Percentiles rank a stretch among this genome's conserved stretches.
phyloP scores from a whole-genome alignment of 2,888 invertebrate genomes.

The Drosophila ezoana region DNA sequence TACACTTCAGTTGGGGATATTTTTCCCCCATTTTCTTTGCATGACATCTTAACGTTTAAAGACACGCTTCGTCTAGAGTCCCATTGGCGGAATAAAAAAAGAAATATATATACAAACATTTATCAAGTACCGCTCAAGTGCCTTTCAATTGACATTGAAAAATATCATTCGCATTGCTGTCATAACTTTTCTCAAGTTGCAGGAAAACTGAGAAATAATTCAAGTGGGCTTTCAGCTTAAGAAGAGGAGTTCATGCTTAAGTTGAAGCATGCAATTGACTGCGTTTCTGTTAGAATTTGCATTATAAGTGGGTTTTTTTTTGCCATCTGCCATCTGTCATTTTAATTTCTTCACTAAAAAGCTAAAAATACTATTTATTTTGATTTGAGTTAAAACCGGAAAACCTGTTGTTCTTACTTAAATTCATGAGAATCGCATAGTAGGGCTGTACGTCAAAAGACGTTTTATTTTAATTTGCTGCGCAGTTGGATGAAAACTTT shows the following conservation, averaged over 20 bases:
- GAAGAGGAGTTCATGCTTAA: not conserved
- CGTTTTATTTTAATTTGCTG: too few species aligned
- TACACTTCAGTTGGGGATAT: conserved; percentile 20
- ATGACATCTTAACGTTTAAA: conserved; percentile 29
- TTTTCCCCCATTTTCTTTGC: conserved; percentile 19
- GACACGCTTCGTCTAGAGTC: conserved; percentile 11
- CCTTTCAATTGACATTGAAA: conserved; percentile 31
- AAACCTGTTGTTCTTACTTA: too few species aligned
- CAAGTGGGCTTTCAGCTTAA: conserved; percentile 1
- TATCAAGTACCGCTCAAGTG: conserved; percentile 32
- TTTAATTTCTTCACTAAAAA: not conserved
- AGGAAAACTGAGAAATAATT: conserved; percentile 12
- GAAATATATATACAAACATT: conserved; percentile 21
- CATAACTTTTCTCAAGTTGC: conserved; percentile 32
- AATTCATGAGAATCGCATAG: not conserved
- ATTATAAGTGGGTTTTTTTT: not conserved
- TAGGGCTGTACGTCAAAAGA: not conserved
- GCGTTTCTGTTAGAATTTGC: conserved; percentile 4
- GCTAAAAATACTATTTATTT: too few species aligned
- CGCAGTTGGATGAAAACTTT: too few species aligned
- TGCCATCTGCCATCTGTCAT: not conserved
- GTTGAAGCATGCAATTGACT: not conserved
- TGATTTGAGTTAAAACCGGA: too few species aligned
- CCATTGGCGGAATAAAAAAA: conserved; percentile 8
- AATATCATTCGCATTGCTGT: conserved; percentile 29